Base-by-base conservation (phyloP, 2,113 vertebrate species). In the Menidia beryllina region DNA sequence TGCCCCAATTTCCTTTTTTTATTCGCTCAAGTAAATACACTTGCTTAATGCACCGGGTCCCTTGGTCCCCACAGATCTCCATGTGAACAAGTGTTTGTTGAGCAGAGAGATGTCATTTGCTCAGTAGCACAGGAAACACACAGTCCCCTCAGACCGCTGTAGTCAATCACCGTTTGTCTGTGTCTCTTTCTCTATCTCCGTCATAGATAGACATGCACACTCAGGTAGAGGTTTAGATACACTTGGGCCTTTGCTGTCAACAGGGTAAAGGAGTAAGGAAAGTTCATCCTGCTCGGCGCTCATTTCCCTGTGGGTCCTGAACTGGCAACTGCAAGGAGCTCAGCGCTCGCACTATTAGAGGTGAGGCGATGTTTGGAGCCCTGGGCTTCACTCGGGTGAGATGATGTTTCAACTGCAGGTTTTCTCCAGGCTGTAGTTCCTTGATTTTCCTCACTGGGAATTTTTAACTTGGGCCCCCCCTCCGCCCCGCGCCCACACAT, bases 61-160 rank as follows among this genome's bases (percentile, higher is more conserved):
- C 11, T 2, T 13, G 26, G 69, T 83, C 81, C 80, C 76, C 26
- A 68, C 50, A 78, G 85, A 88, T 86, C 55, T 24, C 71, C 66
- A 85, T 55, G 65, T 75, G 84, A 87, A 80, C 60, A 59, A 83
- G 83, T 81, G 85, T 76, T 87, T 82, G 75, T 84, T 72, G 81
- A 88, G 88, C 88, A 83, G 86, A 87, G 86, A 89, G 72, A 87
- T 88, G 82, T 85, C 83, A 88, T 89, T 87, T 82, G 86, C 78
- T 88, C 77, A 67, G 76, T 65, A 80, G 77, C 78, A 88, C 72
- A 84, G 78, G 81, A 81, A 83, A 82, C 67, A 59, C 70, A 54
- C 49, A 10, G 49, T 85, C 88, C 85, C 85, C 57, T 81, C 43
- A 60, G 83, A 81, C 64, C 7, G 11, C 52, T 55, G 77, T 39